phyloP scores from a whole-genome alignment of 2,113 vertebrate genomes.

The Podarcis cretensis region DNA sequence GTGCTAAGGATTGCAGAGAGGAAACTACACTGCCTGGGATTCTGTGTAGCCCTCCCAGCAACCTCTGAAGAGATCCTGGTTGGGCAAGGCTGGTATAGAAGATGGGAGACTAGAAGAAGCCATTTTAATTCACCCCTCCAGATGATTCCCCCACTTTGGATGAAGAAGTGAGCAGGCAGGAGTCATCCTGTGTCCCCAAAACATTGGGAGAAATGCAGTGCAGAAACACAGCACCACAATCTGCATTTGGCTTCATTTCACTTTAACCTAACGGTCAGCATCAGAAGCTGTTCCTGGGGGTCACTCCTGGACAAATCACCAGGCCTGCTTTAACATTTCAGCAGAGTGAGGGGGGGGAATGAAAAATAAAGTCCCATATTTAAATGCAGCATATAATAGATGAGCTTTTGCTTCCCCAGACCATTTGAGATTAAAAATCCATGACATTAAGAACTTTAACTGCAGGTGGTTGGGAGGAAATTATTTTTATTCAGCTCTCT shows the following conservation, averaged over 20 bases:
- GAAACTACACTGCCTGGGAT: too few relatives aligned
- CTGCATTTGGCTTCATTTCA: neutral
- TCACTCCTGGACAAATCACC: neutral
- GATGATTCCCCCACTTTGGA: too few relatives aligned
- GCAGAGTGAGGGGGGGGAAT: neutral
- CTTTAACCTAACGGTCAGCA: neutral
- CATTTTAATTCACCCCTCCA: neutral
- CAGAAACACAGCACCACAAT: neutral
- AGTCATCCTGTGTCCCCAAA: neutral
- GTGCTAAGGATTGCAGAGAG: too few relatives aligned
- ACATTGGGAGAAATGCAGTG: neutral
- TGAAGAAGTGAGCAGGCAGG: neutral
- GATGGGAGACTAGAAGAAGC: neutral
- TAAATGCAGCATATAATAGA: neutral
- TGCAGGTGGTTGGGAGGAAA: conserved; percentile 17
- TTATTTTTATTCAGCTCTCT: conserved; percentile 18
- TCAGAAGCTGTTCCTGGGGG: neutral
- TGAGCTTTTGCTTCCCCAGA: conserved; percentile 21
- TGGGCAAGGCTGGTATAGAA: too few relatives aligned
- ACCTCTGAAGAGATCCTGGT: too few relatives aligned
- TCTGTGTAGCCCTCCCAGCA: too few relatives aligned
- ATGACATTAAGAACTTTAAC: conserved; percentile 28
- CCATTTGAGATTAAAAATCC: conserved; percentile 52
- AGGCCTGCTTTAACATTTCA: neutral
- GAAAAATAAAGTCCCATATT: neutral